Percentiles rank a stretch among this genome's conserved stretches.
phyloP scores from a whole-genome alignment of 2,888 invertebrate species.

The Melangyna quadrimaculata region DNA sequence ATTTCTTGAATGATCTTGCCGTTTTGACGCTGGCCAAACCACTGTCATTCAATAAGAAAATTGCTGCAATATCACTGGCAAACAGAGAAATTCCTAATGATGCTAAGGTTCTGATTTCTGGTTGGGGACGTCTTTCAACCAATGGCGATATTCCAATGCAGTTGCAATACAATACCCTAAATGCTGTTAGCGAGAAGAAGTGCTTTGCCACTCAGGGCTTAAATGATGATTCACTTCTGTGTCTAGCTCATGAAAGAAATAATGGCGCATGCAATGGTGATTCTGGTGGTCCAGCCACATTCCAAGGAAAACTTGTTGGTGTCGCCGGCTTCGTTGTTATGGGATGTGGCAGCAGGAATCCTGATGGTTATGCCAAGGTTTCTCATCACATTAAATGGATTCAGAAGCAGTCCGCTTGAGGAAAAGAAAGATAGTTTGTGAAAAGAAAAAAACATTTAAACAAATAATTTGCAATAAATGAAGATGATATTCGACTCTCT shows the following conservation, averaged over 20 bases:
- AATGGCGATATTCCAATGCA: constrained; percentile 74
- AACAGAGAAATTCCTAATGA: constrained; percentile 73
- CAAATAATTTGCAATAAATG: not conserved
- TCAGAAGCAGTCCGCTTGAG: constrained; percentile 30
- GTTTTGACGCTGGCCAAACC: constrained; percentile 74
- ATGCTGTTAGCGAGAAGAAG: constrained; percentile 68
- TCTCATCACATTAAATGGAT: constrained; percentile 72
- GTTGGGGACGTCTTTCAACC: constrained; percentile 76
- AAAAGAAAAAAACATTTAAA: not conserved
- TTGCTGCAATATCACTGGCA: constrained; percentile 74
- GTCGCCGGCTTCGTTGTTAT: constrained; percentile 75
- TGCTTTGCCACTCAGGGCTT: constrained; percentile 73
- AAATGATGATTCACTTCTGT: constrained; percentile 75
- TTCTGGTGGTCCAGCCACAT: constrained; percentile 76
- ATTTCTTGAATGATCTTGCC: constrained; percentile 76
- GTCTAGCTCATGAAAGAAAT: constrained; percentile 73
- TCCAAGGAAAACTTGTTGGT: constrained; percentile 74
- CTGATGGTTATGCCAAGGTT: constrained; percentile 76
- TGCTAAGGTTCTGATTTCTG: constrained; percentile 75
- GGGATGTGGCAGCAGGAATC: constrained; percentile 74
- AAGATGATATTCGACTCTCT: no score
- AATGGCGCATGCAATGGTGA: constrained; percentile 75
- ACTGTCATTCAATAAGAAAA: constrained; percentile 70
- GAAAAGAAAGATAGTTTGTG: not conserved
- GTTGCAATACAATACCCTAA: constrained; percentile 75